Base-by-base conservation (phyloP, 2,888 invertebrate species). In the Cybosia mesomella region DNA sequence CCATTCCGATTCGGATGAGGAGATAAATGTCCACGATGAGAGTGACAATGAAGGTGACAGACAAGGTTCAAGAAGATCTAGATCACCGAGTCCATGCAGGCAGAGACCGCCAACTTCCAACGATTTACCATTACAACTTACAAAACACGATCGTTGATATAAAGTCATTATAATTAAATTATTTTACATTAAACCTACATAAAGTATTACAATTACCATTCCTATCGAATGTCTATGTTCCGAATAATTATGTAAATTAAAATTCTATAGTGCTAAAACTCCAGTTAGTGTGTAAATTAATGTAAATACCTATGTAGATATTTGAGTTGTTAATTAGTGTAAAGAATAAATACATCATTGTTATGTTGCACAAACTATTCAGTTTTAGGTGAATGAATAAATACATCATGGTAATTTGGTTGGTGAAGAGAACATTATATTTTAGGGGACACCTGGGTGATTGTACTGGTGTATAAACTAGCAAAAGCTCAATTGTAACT, bases 1-100 rank as follows among this genome's bases (percentile, higher is more conserved):
- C 59, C 92, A 94, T 79, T 95, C 96, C 13, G 96, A 96, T 83
- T 96, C 96, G 24, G 98, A 98, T 83, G 97, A 97, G 88, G 98
- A 98, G 92, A 98, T 98, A 85, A 98, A 98, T 91, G 98, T 98
- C 11, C 97, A 98, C 86, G 98, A 98, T 80, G 96, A 96, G 80
- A 97, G 97, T 62, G 97, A 97, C 77, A 95, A 96, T 66, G 97
- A 97, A 74, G 88, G 91, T 11, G 93, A 93, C 70, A 95, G 89
- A 80, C 92, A 90, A 67, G 87, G 88, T 85, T 85, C 93, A 86
- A 89, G 95, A 82, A 88, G 91, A 75, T 95, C 95, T 36, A 93
- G 93, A 76, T 95, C 95, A 71, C 93, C 92, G 58, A 92, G 91
- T 66, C 96, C 95, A 68, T 91, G 92, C 72, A 94, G 89, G 53